Percentiles rank a stretch among this genome's conserved stretches.
Conservation (phyloP, 2,113 vertebrate genomes). For the Clarias macrocephalus region DNA sequence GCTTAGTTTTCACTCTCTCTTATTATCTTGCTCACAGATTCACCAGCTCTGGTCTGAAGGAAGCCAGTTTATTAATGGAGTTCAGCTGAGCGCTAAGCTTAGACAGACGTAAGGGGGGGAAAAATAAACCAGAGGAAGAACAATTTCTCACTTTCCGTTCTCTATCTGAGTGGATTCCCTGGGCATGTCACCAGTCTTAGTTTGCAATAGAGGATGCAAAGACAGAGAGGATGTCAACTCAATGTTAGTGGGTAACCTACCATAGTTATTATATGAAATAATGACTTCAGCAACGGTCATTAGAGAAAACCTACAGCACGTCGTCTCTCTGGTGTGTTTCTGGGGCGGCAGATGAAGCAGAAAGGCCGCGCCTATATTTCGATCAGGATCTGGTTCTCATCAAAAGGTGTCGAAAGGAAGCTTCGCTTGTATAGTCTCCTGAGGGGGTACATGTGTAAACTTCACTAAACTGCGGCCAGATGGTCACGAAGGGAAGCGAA, state of each 20-base stretch:
- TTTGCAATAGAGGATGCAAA: constrained; percentile 19
- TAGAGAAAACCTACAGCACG: neutral
- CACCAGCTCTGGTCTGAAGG: too few relatives aligned
- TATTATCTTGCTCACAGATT: too few relatives aligned
- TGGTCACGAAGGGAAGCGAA: neutral
- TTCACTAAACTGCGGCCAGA: neutral
- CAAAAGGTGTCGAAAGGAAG: neutral
- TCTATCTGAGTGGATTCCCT: constrained; percentile 20
- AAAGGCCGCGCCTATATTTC: neutral
- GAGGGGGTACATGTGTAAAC: neutral
- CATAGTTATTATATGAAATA: too few relatives aligned
- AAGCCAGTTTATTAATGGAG: neutral
- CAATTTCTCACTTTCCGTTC: neutral
- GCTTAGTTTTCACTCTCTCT: neutral
- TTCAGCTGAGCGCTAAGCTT: too few relatives aligned
- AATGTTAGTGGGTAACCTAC: neutral
- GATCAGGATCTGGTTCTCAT: constrained; percentile 46
- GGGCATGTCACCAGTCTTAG: constrained; percentile 32
- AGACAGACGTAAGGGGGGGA: neutral
- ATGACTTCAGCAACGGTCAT: too few relatives aligned
- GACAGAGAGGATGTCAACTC: constrained; percentile 47
- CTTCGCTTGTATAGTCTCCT: neutral
- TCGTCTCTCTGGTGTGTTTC: neutral
- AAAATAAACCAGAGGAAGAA: neutral
- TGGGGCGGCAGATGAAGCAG: neutral